Percentiles rank a stretch among this genome's conserved stretches.
Conservation (phyloP, 2,113 vertebrate species). For the Pteruthius melanotis region DNA sequence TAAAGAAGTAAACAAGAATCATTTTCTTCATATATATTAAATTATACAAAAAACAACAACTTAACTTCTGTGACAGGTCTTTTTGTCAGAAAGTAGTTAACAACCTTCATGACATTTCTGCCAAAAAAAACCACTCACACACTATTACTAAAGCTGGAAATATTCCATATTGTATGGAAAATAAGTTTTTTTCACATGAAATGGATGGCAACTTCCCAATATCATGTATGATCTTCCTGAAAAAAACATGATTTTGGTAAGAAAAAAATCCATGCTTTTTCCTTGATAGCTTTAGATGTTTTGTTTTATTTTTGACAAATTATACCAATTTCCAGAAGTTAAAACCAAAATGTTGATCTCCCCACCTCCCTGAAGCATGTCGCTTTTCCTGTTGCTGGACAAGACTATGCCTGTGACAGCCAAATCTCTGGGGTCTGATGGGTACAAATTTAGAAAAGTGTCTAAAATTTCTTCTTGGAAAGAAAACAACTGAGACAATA, state of each 20-base stretch:
- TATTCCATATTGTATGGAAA: neutral
- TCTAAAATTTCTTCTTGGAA: neutral
- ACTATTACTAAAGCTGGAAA: neutral
- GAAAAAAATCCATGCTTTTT: accelerated
- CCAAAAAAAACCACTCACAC: neutral
- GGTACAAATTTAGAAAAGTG: neutral
- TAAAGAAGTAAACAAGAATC: neutral
- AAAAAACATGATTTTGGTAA: neutral
- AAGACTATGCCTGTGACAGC: neutral
- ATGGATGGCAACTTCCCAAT: neutral
- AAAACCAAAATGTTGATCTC: neutral
- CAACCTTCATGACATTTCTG: neutral
- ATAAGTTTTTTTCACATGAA: neutral
- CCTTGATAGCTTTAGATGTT: neutral
- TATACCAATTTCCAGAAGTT: neutral
- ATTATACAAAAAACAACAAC: neutral
- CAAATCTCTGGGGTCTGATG: neutral
- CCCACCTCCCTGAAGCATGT: neutral
- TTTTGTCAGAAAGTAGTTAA: neutral
- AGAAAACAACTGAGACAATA: neutral
- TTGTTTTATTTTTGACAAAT: neutral
- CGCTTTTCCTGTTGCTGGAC: neutral
- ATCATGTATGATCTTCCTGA: neutral
- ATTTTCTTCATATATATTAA: neutral
- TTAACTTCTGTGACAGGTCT: neutral